A percentile compares a stretch with the other conserved stretches of the same genome.
These are phyloP conservation scores for Setophaga kirtlandii DNA, from an alignment of 2,113 vertebrate genomes.

Conservation along the genomic window DNA sequence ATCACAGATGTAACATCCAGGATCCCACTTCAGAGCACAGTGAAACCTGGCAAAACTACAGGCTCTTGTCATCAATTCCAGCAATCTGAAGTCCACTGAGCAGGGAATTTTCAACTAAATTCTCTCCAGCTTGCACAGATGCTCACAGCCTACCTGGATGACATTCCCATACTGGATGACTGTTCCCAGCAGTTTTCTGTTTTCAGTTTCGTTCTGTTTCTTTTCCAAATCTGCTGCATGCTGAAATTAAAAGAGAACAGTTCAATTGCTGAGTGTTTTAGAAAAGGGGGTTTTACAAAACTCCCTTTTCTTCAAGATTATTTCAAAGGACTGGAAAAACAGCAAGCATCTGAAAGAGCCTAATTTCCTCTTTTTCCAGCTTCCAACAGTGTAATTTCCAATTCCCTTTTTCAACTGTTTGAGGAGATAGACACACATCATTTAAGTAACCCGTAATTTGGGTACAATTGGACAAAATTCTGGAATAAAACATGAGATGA, in stretches of 20 bases:
- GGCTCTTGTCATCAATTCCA: background rate
- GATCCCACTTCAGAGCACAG: background rate
- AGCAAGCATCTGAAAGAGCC: background rate
- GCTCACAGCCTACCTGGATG: slow-evolving; percentile 57
- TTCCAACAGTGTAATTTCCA: background rate
- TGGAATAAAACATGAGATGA: background rate
- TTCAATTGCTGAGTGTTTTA: background rate
- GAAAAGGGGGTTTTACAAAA: background rate
- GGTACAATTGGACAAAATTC: background rate
- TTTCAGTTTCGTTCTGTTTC: slow-evolving; percentile 98
- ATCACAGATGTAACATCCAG: rapidly evolving
- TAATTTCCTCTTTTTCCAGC: background rate
- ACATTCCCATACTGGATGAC: slow-evolving; percentile 58
- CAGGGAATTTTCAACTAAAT: background rate
- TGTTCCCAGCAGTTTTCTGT: slow-evolving; percentile 93
- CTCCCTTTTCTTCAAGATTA: background rate
- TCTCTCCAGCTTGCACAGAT: background rate
- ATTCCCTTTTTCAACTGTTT: background rate
- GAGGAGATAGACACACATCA: background rate
- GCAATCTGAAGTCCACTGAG: background rate
- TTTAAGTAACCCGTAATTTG: background rate
- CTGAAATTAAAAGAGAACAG: slow-evolving; percentile 69
- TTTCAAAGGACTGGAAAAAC: background rate
- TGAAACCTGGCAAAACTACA: background rate
- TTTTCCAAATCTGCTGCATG: slow-evolving; percentile 97